Evolutionary conservation across 2,888 invertebrate species (phyloP), one percentile per base, ranked within the genome.

Genomic region (Allolobophora icterica): DNA sequence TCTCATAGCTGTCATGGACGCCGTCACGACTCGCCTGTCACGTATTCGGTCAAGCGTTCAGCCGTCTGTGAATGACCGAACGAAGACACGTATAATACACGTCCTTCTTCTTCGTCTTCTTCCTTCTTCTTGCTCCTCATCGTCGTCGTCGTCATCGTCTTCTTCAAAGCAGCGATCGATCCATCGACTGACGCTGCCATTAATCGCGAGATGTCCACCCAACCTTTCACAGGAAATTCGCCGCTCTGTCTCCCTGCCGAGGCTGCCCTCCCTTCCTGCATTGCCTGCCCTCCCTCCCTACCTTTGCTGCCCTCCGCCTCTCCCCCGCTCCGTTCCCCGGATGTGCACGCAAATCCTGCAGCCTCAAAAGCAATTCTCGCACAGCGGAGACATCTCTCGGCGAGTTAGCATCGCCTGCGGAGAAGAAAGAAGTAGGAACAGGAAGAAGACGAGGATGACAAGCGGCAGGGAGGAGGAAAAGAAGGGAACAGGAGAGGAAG

Each of bases 161-260:
- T 71, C 71, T 71, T 71, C 71, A 71, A 71, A 71, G 71, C 71
- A 71, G 4, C 30, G 71, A 71, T 71, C 71, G n/a, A 71, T n/a
- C 71, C n/a, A 71, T 71, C 71, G 71, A 71, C 71, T 71, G 4
- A 17, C 71, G 30, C 6, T 8, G 8, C 71, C 71, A 71, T 71
- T 71, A 71, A 71, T 71, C 71, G 71, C n/a, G n/a, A 71, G 71
- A 71, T 71, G 71, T 71, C 71, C 71, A 71, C 11, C 71, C 71
- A 71, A 71, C 71, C 71, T 71, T 71, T 71, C 71, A 71, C 71
- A 71, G 71, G 71, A 71, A 71, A 71, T 71, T 71, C 71, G 71
- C n/a, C 71, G 30, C 71, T 71, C 71, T 71, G 30, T 8, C n/a
- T 71, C 30, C 71, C 71, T n/a, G 30, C 71, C 71, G 2, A 3